Evolutionary conservation across 1,140 invertebrate species (phyloP).

Genomic region (Bombyx mandarina): DNA sequence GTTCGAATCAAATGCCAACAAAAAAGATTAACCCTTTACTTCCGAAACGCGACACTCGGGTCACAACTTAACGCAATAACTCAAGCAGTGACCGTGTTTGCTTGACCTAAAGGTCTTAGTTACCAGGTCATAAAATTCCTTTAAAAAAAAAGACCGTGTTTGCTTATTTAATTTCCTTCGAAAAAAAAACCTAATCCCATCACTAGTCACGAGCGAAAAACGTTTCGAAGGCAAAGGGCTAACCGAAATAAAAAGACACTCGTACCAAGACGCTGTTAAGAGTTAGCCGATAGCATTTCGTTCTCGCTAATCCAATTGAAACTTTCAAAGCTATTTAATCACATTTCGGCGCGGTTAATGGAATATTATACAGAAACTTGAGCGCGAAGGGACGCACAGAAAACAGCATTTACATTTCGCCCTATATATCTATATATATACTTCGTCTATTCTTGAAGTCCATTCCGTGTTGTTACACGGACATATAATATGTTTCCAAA

Average conservation of each 20-base stretch:
- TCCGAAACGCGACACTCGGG: no score
- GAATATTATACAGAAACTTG: conserved; percentile 18
- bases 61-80: no score
- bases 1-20: conserved; percentile 6
- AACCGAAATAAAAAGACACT: conserved; percentile 40
- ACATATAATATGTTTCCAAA: no score
- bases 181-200: no score
- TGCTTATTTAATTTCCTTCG: no score
- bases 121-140: no score
- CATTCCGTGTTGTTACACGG: conserved; percentile 33
- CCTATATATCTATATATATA: conserved; percentile 30
- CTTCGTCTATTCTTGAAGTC: conserved; percentile 71
- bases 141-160: no score
- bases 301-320: conserved; percentile 17
- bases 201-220: no score
- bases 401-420: conserved; percentile 61
- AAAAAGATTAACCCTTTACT: conserved; percentile 29
- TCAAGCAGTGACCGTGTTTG: no score
- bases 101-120: no score
- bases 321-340: not conserved
- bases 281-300: conserved; percentile 34
- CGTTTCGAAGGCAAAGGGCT: no score
- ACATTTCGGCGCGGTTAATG: not conserved
- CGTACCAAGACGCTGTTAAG: conserved; percentile 69
- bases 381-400: conserved; percentile 28